Percentiles rank a stretch among this genome's conserved stretches.
These are phyloP conservation scores for Todus mexicanus DNA, from an alignment of 2,797 vertebrate genomes.

Conservation along the genomic window DNA sequence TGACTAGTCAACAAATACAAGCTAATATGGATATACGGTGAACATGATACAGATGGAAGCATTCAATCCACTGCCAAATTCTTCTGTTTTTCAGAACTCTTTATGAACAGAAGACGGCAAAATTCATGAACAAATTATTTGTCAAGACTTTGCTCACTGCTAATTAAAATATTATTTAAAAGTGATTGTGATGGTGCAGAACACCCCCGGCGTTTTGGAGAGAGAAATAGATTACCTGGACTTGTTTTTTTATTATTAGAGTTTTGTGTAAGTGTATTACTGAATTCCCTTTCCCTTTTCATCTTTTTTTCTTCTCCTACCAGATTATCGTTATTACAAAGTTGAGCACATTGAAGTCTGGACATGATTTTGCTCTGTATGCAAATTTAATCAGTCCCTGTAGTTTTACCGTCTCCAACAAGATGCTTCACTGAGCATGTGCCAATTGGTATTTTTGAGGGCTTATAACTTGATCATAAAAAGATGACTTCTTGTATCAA, in stretches of 20 bases:
- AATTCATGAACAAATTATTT: background rate
- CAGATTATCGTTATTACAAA: background rate
- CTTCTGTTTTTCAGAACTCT: background rate
- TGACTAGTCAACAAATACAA: background rate
- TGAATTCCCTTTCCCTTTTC: background rate
- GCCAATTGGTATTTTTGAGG: background rate
- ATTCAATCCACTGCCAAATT: background rate
- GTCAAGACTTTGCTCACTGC: background rate
- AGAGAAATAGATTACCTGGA: background rate
- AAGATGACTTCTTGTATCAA: background rate
- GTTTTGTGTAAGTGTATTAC: background rate
- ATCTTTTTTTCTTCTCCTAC: background rate
- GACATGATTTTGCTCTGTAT: background rate
- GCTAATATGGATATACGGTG: background rate
- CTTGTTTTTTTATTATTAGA: background rate
- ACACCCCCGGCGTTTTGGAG: background rate
- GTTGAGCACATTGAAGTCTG: background rate
- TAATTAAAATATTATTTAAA: background rate
- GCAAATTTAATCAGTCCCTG: background rate
- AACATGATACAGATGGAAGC: background rate
- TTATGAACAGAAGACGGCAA: background rate
- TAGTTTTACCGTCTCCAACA: background rate
- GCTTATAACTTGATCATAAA: background rate
- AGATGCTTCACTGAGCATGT: background rate
- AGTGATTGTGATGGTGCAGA: background rate